Base-by-base conservation (phyloP, 2,888 invertebrate genomes). In the Margaritifera margaritifera region DNA sequence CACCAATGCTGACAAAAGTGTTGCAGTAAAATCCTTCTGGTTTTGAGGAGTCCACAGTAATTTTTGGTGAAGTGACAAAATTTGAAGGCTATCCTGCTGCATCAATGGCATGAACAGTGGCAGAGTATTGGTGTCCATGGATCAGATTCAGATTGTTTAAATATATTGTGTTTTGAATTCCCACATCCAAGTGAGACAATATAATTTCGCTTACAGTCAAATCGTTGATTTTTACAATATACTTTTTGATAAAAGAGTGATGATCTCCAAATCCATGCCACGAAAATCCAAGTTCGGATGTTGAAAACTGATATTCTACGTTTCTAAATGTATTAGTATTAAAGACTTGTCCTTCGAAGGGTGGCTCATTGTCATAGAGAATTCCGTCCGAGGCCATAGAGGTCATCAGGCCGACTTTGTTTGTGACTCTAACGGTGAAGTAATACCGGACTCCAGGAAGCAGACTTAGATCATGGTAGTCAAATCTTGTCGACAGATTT, bases 231-330 rank as follows among this genome's bases (percentile, higher is more conserved):
- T 71, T 70, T 22, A 72, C 66, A 15, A 61, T 61, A 58, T 77
- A 79, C 2, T 55, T 58, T 22, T 62, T 19, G n/a, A 80, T 66
- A 31, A 63, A 69, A 1, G 78, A 78, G 53, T 78, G 66, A 11
- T 53, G 53, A 57, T 80, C 79, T n/a, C 72, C 66, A 57, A 80
- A 80, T 2, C 79, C 79, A 57, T 73, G 71, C 79, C 79, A 80
- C 4, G 79, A 80, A n/a, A 68, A 65, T 2, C 61, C 61, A 19
- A 78, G 20, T 18, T 59, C 42, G 8, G 65, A 51, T 24, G 56
- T 52, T 3, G 65, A 58, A 24, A 68, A 62, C 61, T 78, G 77
- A 56, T 58, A 64, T 25, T 61, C 63, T 19, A 27, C 62, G 55
- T 73, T 72, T 42, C 57, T 61, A 52, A 73, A 65, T 18, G 50